Percentiles rank a stretch among this genome's conserved stretches.
These are phyloP conservation scores for Misgurnus mizolepis DNA, from an alignment of 2,113 vertebrate genomes.

Conservation along the genomic window DNA sequence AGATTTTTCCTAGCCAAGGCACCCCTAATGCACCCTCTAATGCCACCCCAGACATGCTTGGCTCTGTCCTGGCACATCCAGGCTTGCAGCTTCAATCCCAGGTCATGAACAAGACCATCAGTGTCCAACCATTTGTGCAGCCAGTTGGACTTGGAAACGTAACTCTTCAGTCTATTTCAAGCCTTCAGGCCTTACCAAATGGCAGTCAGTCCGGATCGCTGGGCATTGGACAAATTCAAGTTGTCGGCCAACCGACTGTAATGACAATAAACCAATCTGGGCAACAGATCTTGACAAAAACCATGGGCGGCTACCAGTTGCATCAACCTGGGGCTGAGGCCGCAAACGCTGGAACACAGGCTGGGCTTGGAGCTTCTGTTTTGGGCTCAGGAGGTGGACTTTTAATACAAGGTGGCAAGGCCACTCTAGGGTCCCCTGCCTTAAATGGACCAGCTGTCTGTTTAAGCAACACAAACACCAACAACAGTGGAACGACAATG, in stretches of 20 bases:
- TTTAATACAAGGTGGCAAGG: slow-evolving; percentile 86
- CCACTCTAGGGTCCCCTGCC: slow-evolving; percentile 79
- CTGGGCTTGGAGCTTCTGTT: slow-evolving; percentile 74
- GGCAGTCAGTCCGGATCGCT: slow-evolving; percentile 85
- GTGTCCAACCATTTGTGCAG: slow-evolving; percentile 92
- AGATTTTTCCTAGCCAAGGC: slow-evolving; percentile 79
- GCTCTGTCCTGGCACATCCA: slow-evolving; percentile 88
- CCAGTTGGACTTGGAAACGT: slow-evolving; percentile 91
- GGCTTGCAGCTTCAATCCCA: slow-evolving; percentile 87
- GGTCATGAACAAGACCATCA: slow-evolving; percentile 94
- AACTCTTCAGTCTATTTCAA: slow-evolving; percentile 90
- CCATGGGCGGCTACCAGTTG: slow-evolving; percentile 86
- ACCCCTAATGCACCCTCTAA: slow-evolving; percentile 66
- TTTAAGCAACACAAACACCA: slow-evolving; percentile 69
- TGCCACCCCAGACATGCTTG: slow-evolving; percentile 80
- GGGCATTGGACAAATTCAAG: slow-evolving; percentile 92
- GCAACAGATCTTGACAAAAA: slow-evolving; percentile 87
- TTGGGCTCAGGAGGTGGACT: slow-evolving; percentile 74
- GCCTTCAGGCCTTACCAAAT: slow-evolving; percentile 87
- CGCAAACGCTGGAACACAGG: slow-evolving; percentile 75
- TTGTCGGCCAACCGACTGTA: slow-evolving; percentile 89
- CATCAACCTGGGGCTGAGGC: slow-evolving; percentile 79
- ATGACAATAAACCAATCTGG: slow-evolving; percentile 93
- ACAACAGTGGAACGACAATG: slow-evolving; percentile 67
- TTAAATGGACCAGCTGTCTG: slow-evolving; percentile 78